These are phyloP conservation scores for Drosophila repleta DNA, from an alignment of 1,140 invertebrate genomes.

Conservation along the genomic window DNA sequence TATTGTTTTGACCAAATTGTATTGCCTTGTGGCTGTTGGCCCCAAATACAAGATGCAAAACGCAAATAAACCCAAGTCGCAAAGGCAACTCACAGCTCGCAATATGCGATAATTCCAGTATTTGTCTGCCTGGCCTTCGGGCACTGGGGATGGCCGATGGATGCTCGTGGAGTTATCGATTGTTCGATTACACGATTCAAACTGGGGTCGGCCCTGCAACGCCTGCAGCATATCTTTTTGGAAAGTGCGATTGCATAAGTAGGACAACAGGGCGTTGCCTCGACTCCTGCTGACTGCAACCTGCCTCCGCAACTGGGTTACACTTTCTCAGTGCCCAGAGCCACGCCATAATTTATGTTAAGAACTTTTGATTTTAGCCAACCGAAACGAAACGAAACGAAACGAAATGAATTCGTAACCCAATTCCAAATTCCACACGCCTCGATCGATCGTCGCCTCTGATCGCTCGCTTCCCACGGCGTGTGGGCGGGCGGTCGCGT, in stretches of 20 bases:
- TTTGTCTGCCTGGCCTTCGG: slow-evolving; percentile 1
- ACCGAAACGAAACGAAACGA: neutral
- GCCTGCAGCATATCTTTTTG: slow-evolving; percentile 39
- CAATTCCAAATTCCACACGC: slow-evolving; percentile 29
- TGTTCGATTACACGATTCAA: slow-evolving; percentile 27
- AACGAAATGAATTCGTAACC: slow-evolving; percentile 17
- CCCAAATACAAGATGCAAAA: slow-evolving; percentile 16
- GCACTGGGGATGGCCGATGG: slow-evolving; percentile 32
- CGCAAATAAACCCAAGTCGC: slow-evolving; percentile 51
- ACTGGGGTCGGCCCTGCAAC: slow-evolving; percentile 47
- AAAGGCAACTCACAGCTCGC: neutral
- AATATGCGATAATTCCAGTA: slow-evolving; percentile 47
- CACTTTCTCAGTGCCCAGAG: slow-evolving; percentile 28
- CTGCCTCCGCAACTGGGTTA: slow-evolving; percentile 44
- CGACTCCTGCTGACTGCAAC: slow-evolving; percentile 23
- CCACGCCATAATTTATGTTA: slow-evolving; percentile 38
- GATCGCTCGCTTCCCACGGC: slow-evolving; percentile 17
- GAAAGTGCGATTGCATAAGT: slow-evolving; percentile 61
- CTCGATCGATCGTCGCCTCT: neutral
- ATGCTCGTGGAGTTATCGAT: slow-evolving; percentile 24
- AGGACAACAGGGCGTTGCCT: slow-evolving; percentile 46
- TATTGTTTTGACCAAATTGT: slow-evolving; percentile 49
- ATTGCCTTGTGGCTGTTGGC: slow-evolving; percentile 19
- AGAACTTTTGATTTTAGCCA: slow-evolving; percentile 55
- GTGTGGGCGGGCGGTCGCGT: slow-evolving; percentile 13